Base-by-base conservation (phyloP, 2,888 invertebrate genomes). In the Drosophila yooni region DNA sequence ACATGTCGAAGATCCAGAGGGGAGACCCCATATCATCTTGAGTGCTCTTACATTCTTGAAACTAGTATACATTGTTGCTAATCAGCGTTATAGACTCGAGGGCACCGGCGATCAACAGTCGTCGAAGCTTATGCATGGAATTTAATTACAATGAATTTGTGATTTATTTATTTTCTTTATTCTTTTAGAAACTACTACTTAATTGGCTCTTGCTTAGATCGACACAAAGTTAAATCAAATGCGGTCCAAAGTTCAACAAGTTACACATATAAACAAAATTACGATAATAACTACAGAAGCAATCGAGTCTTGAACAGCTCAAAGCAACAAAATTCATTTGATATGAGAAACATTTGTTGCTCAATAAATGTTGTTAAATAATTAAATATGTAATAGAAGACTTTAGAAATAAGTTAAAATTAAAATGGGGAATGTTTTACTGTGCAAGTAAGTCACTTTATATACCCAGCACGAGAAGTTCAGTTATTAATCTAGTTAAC, bases 271-370 rank as follows among this genome's bases (percentile, higher is more conserved):
- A 58, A 21, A 31, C 25, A 83, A 68, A 70, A 74, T 66, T 68
- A 73, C 74, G 82, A 88, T 85, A 85, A 84, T 82, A 74, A 68
- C 75, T 66, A 72, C 64, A 71, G 71, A 76, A 67, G 51, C 31
- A 56, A 25, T 53, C 34, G 57, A 62, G 65, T 70, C 51, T 51
- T 38, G 11, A 58, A 46, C 43, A 68, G 46, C 36, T 15, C 43
- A 40, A 27, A 51, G 43, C 57, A 75, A 72, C 33, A 27, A 36
- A 25, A 5, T n/a, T 15, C 29, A 21, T 54, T 52, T 43, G 33
- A 68, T 57, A 57, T 78, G 63, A 60, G 13, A 64, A 62, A 60
- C 13, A 43, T 10, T 15, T 27, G 18, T 3, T n/a, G n/a, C 5
- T 11, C 0, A 33, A 33, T 33, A 33, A 11, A 33, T 33, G 11